A percentile compares a stretch with the other conserved stretches of the same genome.
phyloP scores from a whole-genome alignment of 1,140 invertebrate species.

The Ctenoplectra terminalis region DNA sequence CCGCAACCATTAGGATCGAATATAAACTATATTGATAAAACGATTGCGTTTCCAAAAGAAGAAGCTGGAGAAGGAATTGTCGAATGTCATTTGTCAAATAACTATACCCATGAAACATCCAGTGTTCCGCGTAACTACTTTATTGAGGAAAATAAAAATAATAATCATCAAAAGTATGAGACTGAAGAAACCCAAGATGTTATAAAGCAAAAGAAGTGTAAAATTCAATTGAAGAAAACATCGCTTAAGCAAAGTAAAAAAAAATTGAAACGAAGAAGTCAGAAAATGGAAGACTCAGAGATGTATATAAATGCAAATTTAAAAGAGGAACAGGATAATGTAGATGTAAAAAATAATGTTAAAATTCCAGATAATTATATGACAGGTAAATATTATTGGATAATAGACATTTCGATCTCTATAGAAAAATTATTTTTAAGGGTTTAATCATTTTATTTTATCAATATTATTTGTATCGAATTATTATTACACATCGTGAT shows the following conservation, averaged over 20 bases:
- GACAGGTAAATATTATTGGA: constrained; percentile 70
- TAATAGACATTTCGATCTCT: neutral
- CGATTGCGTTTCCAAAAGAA: constrained; percentile 69
- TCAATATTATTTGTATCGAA: too few relatives aligned
- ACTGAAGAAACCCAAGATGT: constrained; percentile 42
- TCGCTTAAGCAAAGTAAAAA: constrained; percentile 70
- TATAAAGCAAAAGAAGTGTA: constrained; percentile 70
- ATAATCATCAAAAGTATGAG: constrained; percentile 54
- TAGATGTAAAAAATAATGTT: constrained; percentile 63
- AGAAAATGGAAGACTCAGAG: constrained; percentile 69
- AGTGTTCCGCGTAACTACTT: constrained; percentile 60
- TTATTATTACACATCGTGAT: too few relatives aligned
- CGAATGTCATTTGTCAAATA: constrained; percentile 64
- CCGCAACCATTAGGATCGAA: constrained; percentile 59
- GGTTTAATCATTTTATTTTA: too few relatives aligned
- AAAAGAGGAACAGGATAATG: constrained; percentile 65
- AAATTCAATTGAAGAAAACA: constrained; percentile 67
- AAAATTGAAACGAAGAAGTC: constrained; percentile 71
- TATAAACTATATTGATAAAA: constrained; percentile 71
- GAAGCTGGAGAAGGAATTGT: constrained; percentile 56
- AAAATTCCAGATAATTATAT: constrained; percentile 82
- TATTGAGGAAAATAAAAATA: constrained; percentile 50
- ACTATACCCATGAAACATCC: constrained; percentile 66
- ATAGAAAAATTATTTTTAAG: neutral
- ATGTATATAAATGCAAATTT: constrained; percentile 62